These are phyloP conservation scores for Pocillopora meandrina DNA, from an alignment of 92 coral and sea anemone species.

Conservation along the genomic window DNA sequence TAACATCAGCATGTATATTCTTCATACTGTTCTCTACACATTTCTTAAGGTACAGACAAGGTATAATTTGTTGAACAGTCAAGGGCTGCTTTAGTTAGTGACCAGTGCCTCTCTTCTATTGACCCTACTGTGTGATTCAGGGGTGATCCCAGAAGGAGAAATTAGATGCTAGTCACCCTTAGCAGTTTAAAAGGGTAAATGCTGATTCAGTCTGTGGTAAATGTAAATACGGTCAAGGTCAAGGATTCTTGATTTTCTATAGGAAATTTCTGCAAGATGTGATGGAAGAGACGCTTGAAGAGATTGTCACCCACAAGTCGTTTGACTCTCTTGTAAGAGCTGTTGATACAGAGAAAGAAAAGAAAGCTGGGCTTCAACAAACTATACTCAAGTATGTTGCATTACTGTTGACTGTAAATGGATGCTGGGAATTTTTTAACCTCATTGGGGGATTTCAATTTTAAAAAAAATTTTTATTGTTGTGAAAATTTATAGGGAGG, in stretches of 20 bases:
- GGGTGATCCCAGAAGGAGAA: too few species aligned
- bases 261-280: conserved; percentile 97
- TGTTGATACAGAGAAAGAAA: conserved; percentile 88
- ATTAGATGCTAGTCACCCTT: too few species aligned
- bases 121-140: too few species aligned
- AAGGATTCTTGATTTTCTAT: conserved; percentile 11
- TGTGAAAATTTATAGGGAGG: conserved; percentile 68
- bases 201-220: too few species aligned
- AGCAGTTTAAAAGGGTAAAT: too few species aligned
- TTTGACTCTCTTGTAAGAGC: conserved; percentile 84
- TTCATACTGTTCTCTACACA: too few species aligned
- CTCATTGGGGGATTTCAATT: neutral
- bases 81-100: too few species aligned
- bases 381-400: conserved; percentile 89
- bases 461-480: neutral
- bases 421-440: neutral
- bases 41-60: too few species aligned
- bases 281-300: conserved; percentile 83
- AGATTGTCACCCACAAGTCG: conserved; percentile 65
- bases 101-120: too few species aligned
- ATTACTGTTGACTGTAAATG: neutral
- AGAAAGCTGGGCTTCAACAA: conserved; percentile 94
- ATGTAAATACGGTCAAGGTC: too few species aligned
- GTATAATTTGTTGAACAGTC: too few species aligned
- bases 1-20: too few species aligned